Evolutionary conservation across 35 echinoderm and acorn worm species (phyloP), one percentile per base, ranked within the genome.

Genomic region (Ophiothrix spiculata): DNA sequence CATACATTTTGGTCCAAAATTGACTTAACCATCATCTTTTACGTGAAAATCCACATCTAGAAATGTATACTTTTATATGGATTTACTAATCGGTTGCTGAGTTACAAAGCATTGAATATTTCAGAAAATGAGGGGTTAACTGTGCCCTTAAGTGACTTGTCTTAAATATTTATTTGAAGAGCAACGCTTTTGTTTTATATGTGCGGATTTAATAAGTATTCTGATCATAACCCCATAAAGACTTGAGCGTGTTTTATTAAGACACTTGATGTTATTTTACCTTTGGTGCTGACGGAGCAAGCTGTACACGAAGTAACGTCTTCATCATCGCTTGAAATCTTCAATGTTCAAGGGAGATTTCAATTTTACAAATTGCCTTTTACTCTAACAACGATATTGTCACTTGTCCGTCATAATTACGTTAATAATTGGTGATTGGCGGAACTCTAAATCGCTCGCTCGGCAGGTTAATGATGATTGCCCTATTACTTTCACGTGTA

Each of bases 381-480:
- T 69, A 69, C 60, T 25, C 29, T 15, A 69, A 69, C 60, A 69
- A 2, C 29, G n/a, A 25, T 69, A 69, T 25, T 69, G 60, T 69
- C 60, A 69, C 25, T 10, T 69, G 60, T 69, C 60, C 25, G 25
- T 69, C 60, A 69, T 69, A 69, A 69, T 69, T 69, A 28, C 23
- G 23, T 2, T 4, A 69, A 25, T 25, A 69, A 69, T 69, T 69
- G 60, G 23, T 69, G 60, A 69, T 69, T 28, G 60, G 60, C 60
- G 60, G 60, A 69, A 69, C 60, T 69, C 3, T 28, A 69, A 69
- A 69, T 69, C 60, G 60, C 60, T n/a, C 60, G 60, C 60, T 28
- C 29, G 60, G 60, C 60, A 69, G 60, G 3, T 69, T 69, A 69
- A 69, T 69, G 60, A 69, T n/a, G 60, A 69, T 69, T 28, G 25